Conservation (phyloP, 92 coral and sea anemone species). For the Diadumene lineata region DNA sequence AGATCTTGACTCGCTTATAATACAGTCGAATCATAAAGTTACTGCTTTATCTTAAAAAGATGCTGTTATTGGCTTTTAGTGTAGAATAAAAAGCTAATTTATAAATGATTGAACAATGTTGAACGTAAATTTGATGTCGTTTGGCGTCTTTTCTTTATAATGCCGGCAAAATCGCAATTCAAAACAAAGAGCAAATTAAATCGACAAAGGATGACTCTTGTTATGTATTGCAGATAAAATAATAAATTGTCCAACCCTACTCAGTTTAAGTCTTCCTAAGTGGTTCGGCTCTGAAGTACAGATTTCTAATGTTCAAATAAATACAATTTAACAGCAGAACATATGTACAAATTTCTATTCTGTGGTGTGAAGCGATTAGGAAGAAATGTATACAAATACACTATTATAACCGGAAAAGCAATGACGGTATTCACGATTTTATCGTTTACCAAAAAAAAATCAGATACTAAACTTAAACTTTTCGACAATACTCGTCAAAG, state of each 20-base stretch:
- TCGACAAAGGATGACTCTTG: constrained; percentile 84
- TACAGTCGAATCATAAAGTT: constrained; percentile 20
- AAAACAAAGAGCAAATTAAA: constrained; percentile 94
- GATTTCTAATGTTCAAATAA: constrained; percentile 30
- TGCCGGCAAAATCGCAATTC: constrained; percentile 79
- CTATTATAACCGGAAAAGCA: constrained; percentile 85
- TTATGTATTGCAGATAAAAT: constrained; percentile 83
- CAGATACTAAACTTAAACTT: constrained; percentile 69
- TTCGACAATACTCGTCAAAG: constrained; percentile 34
- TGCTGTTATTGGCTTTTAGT: constrained; percentile 18
- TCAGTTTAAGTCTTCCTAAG: constrained; percentile 22
- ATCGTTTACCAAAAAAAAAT: constrained; percentile 70
- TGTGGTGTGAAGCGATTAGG: constrained; percentile 91
- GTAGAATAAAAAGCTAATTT: constrained; percentile 24
- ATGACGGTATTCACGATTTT: constrained; percentile 78
- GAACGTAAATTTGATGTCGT: constrained; percentile 48
- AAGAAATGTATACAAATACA: constrained; percentile 91
- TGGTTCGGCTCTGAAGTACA: constrained; percentile 21
- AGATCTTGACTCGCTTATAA: constrained; percentile 31
- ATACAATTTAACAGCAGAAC: constrained; percentile 31
- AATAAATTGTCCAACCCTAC: constrained; percentile 60
- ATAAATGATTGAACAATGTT: constrained; percentile 47
- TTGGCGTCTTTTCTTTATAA: constrained; percentile 62
- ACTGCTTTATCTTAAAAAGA: constrained; percentile 19
- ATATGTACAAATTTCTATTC: constrained; percentile 70